Evolutionary conservation across 2,888 invertebrate genomes (phyloP), one percentile per base, ranked within the genome.

Genomic region (Tenodera sinensis): DNA sequence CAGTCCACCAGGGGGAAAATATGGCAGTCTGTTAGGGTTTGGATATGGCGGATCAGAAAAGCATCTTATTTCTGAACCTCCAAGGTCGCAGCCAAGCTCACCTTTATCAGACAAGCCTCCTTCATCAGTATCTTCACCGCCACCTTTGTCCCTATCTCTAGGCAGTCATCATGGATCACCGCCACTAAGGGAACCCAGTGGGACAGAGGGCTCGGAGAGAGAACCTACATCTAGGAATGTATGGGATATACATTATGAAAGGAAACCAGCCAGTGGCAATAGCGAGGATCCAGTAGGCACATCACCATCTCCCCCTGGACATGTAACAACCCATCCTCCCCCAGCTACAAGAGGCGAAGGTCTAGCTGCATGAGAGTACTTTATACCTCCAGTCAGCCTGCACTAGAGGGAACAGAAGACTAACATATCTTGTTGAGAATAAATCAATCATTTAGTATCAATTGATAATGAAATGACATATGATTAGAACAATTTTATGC

Each of bases 1-100:
- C 93, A 91, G 91, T 90, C 93, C 91, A 94, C 94, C 92, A 93
- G 91, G 91, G 89, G 91, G 91, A 34, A 91, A 97, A 92, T 97
- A 97, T 93, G 96, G 96, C 84, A 96, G 96, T 30, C 94, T 97
- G 28, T 94, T 97, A 90, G 96, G 97, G n/a, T 97, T 97, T 93
- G 96, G 97, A 12, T 96, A 90, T 96, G 82, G 93, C 93, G 91
- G 92, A 27, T 25, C 85, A 28, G 93, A 91, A 92, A 94, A 90
- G 94, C 95, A 95, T 83, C 93, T 93, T 42, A 94, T 94, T 94
- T 91, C 54, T 81, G 94, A 93, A 81, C 88, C 83, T 81, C 91
- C 91, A 85, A 91, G 89, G 47, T 89, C 91, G 28, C 91, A 92
- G 92, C 94, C 89, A 93, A 94, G 90, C 94, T 95, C 91, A 93